Evolutionary conservation across 2,888 invertebrate genomes (phyloP).

Genomic region (Brenthis hecate): DNA sequence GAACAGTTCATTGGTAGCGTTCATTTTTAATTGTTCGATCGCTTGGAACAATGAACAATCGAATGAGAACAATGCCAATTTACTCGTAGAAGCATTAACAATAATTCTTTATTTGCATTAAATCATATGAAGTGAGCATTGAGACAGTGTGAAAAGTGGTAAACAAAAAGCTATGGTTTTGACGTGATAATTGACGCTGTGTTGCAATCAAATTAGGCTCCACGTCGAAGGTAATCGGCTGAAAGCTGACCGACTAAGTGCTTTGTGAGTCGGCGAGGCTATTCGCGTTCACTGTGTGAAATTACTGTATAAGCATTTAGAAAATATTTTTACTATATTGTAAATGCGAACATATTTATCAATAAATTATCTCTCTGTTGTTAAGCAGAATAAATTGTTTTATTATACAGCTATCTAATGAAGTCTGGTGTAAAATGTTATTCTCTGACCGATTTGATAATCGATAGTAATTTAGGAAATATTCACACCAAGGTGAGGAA

Average conservation of each 20-base stretch:
- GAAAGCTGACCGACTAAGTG: constrained; percentile 71
- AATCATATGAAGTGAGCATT: constrained; percentile 32
- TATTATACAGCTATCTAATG: too few species aligned
- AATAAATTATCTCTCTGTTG: too few species aligned
- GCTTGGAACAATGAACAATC: constrained; percentile 55
- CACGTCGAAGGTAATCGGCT: constrained; percentile 77
- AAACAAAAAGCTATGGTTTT: constrained; percentile 71
- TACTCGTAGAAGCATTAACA: constrained; percentile 51
- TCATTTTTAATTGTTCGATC: constrained; percentile 51
- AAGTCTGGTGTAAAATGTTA: too few species aligned
- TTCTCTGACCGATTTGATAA: too few species aligned
- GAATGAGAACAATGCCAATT: constrained; percentile 54
- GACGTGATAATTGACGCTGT: constrained; percentile 75
- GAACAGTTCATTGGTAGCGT: constrained; percentile 42
- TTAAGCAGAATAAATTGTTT: too few species aligned
- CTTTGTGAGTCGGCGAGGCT: constrained; percentile 56
- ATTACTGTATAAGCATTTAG: too few species aligned
- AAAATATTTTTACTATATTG: too few species aligned
- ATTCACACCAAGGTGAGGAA: too few species aligned
- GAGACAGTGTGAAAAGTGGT: constrained; percentile 56
- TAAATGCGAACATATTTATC: too few species aligned
- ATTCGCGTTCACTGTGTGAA: neutral
- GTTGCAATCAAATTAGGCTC: constrained; percentile 78
- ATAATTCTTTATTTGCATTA: constrained; percentile 50
- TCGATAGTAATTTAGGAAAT: too few species aligned